A percentile compares a stretch with the other conserved stretches of the same genome.
Conservation (phyloP, 2,797 vertebrate genomes). For the Tympanoctomys barrerae region DNA sequence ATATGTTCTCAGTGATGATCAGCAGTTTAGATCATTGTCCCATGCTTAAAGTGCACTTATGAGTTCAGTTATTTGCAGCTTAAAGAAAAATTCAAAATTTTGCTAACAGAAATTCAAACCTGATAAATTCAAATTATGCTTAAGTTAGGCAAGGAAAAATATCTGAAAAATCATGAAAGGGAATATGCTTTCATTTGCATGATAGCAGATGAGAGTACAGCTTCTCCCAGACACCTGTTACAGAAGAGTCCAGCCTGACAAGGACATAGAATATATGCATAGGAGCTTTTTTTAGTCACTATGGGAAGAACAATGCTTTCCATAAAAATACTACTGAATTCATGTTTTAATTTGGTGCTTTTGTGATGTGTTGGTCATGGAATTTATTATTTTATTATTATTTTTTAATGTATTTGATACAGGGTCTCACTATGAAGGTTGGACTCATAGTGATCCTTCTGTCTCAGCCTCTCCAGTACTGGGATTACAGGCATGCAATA, state of each 20-base stretch:
- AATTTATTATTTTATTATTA: neutral
- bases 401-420: too few relatives aligned
- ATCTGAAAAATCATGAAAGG: neutral
- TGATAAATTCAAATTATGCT: neutral
- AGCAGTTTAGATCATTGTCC: neutral
- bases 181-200: slow-evolving; percentile 36
- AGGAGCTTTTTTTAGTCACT: neutral
- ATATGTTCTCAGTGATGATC: neutral
- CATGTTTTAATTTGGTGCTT: neutral
- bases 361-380: neutral
- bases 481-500: too few relatives aligned
- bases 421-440: too few relatives aligned
- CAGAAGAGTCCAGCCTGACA: neutral
- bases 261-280: neutral
- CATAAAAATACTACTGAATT: neutral
- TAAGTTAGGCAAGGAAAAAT: neutral
- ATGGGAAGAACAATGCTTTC: neutral
- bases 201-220: slow-evolving; percentile 26
- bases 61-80: neutral
- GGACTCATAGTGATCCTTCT: too few relatives aligned
- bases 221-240: neutral
- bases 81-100: neutral
- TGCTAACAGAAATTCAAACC: neutral
- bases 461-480: too few relatives aligned
- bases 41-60: neutral